These are phyloP conservation scores for Gambusia holbrooki DNA, from an alignment of 2,113 vertebrate genomes.

Conservation along the genomic window DNA sequence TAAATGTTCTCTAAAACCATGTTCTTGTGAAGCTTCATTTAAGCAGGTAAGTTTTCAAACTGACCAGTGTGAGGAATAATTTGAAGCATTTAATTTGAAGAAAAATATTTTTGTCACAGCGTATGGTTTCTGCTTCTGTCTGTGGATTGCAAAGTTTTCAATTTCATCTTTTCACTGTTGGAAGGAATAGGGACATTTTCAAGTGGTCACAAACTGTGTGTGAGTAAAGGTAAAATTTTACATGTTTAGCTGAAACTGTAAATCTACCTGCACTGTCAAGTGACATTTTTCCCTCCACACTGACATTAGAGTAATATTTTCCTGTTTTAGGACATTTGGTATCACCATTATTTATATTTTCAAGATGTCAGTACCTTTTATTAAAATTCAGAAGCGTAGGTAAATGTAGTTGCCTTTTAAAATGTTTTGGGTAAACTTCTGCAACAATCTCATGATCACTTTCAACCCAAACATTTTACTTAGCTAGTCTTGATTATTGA, in stretches of 20 bases:
- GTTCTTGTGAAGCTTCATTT: conserved; percentile 48
- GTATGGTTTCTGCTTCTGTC: not conserved
- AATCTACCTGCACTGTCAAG: not conserved
- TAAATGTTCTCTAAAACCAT: conserved; percentile 43
- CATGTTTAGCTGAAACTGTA: not conserved
- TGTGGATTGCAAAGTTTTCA: not conserved
- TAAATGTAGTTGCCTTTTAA: not conserved
- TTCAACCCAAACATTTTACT: too few relatives aligned
- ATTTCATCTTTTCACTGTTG: not conserved
- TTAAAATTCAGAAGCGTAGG: not conserved
- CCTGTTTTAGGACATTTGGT: not conserved
- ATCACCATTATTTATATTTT: not conserved
- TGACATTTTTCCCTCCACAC: not conserved
- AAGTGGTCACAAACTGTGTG: not conserved
- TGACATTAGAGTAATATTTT: not conserved
- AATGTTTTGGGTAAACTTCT: not conserved
- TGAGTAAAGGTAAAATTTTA: not conserved
- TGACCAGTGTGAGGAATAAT: conserved; percentile 7
- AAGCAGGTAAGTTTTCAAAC: conserved; percentile 68
- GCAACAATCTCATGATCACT: not conserved
- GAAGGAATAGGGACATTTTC: not conserved
- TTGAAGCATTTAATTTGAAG: not conserved
- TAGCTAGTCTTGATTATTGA: too few relatives aligned
- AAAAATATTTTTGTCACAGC: not conserved
- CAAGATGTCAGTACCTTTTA: not conserved